Conservation (phyloP, 2,113 vertebrate species). For the Catharus bicknelli region DNA sequence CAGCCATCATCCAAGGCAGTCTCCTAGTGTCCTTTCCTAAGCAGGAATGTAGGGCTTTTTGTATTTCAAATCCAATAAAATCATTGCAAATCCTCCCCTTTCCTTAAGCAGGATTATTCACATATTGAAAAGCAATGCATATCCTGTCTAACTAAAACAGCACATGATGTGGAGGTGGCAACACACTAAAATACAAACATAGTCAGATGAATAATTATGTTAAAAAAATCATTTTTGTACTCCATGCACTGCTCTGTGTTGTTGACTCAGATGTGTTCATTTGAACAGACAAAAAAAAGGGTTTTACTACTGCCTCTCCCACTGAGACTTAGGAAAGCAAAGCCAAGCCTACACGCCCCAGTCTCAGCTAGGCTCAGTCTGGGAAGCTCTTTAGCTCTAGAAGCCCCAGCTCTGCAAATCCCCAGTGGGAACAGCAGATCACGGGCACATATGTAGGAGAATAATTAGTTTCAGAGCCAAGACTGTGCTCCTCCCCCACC, state of each 20-base stretch:
- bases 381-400: background rate
- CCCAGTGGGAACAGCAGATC: background rate
- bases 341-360: background rate
- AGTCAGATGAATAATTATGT: constrained; percentile 10
- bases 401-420: background rate
- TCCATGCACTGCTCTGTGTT: background rate
- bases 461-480: constrained; percentile 25
- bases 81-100: background rate
- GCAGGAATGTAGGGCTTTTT: background rate
- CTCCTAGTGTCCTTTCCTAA: background rate
- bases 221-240: background rate
- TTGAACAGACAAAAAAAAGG: background rate
- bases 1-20: background rate
- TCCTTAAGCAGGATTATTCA: constrained; percentile 8
- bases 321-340: background rate
- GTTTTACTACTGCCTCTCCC: background rate
- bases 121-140: background rate
- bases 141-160: constrained; percentile 28
- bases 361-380: background rate
- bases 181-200: background rate
- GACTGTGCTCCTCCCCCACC: background rate
- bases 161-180: constrained; percentile 4
- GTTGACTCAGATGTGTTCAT: constrained; percentile 19
- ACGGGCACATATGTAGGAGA: background rate
- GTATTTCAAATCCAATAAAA: background rate